These are phyloP conservation scores for Eumerus sabulonum DNA, from an alignment of 2,888 invertebrate genomes.

Conservation along the genomic window DNA sequence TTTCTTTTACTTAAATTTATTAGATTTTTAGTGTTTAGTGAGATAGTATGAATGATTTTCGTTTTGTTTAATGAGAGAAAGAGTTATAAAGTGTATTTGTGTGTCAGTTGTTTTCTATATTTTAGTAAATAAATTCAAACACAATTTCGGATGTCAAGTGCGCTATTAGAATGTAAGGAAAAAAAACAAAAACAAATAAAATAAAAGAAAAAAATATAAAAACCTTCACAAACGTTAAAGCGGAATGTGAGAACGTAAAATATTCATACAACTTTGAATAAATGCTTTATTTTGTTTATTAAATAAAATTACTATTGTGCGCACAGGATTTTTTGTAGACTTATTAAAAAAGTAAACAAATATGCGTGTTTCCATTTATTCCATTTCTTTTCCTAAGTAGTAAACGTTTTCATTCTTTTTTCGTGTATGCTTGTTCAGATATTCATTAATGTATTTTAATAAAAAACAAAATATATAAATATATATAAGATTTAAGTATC, in stretches of 20 bases:
- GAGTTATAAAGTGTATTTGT: conserved; percentile 47
- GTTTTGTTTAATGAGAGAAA: conserved; percentile 44
- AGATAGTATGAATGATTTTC: conserved; percentile 60
- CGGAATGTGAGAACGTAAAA: too few species aligned
- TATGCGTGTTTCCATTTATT: conserved; percentile 28
- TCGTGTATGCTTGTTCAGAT: conserved; percentile 23
- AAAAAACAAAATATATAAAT: conserved; percentile 28
- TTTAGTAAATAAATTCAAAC: background rate
- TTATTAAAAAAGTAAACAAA: too few species aligned
- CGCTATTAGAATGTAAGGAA: too few species aligned
- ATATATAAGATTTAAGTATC: conserved; percentile 16
- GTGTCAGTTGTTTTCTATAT: conserved; percentile 25
- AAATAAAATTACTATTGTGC: too few species aligned
- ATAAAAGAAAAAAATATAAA: too few species aligned
- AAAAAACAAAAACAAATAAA: too few species aligned
- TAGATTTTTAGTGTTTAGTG: conserved; percentile 41
- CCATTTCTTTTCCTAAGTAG: conserved; percentile 10
- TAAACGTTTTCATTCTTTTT: conserved; percentile 1
- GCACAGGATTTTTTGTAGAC: too few species aligned
- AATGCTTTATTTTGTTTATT: too few species aligned
- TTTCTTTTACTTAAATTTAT: conserved; percentile 37
- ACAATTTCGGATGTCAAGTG: too few species aligned
- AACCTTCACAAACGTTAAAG: too few species aligned
- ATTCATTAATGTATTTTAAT: background rate
- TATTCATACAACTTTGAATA: too few species aligned